Base-by-base conservation (phyloP, 1,140 invertebrate genomes). In the Wiebesia pumilae region DNA sequence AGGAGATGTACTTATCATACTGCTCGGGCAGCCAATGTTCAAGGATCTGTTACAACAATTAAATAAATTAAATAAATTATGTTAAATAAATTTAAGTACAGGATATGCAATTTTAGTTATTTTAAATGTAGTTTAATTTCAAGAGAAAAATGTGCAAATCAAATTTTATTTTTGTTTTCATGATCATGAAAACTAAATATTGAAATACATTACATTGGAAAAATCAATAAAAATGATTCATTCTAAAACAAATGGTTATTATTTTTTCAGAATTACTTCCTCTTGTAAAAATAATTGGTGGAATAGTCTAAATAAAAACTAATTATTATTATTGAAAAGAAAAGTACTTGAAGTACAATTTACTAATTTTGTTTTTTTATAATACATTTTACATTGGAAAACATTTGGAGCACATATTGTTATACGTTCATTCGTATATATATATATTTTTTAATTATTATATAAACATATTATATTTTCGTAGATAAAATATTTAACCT, bases 21-120 rank as follows among this genome's bases (percentile, higher is more conserved):
- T 94, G 88, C 90, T 92, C 85, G 93, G 92, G 79, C 92, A 92
- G 86, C 94, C 94, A 83, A 95, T 92, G 85, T 94, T 94, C 89
- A 95, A 95, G 35, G 94, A 94, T 86, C 94, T 95, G 51, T 16
- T 30, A 67, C 54, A 75, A 33, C 35, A 43, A 40, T n/a, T n/a
- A n/a, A n/a, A n/a, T n/a, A n/a, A n/a, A 9, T 10, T 12, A 3
- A 27, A 43, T n/a, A n/a, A 43, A 75, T 27, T 10, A 43, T 0
- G 16, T 75, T 75, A 43, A 75, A 43, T 24, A 1, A 3, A 21
- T 38, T 21, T 35, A 24, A 71, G 1, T 16, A 16, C 3, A 33
- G 30, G 33, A 12, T 14, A 4, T 62, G 10, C 24, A 62, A 62
- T 62, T 62, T 62, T 62, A 54, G 7, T 27, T 27, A 27, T 62